Conservation (phyloP, 2,888 invertebrate genomes). For the Phyllotreta striolata region DNA sequence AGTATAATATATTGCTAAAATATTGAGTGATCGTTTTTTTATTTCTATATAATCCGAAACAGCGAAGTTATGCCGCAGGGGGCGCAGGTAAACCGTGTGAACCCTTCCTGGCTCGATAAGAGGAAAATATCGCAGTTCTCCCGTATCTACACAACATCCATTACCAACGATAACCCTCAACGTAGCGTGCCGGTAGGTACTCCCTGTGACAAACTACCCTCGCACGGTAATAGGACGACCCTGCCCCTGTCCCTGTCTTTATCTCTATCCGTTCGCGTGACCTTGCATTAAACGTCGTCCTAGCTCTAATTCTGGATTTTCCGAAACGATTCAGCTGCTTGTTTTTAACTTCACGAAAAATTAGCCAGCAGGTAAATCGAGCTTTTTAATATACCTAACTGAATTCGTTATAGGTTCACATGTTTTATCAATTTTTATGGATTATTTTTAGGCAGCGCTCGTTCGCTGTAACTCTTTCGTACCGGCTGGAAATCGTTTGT, state of each 20-base stretch:
- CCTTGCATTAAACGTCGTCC: conserved; percentile 16
- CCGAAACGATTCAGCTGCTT: no score
- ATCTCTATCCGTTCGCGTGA: conserved; percentile 4
- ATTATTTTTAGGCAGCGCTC: no score
- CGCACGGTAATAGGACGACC: conserved; percentile 6
- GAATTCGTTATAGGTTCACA: no score
- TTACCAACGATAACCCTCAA: conserved; percentile 4
- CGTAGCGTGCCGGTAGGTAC: conserved; percentile 18
- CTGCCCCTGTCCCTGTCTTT: conserved; percentile 20
- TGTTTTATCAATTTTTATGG: no score
- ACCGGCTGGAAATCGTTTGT: no score
- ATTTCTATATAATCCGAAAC: neutral
- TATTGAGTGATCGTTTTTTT: no score
- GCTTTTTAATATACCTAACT: no score
- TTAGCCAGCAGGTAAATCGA: no score
- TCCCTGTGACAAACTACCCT: conserved; percentile 16
- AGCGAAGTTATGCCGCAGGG: conserved; percentile 2
- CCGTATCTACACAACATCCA: conserved; percentile 6
- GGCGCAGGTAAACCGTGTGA: neutral
- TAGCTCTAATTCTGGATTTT: no score
- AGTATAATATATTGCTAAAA: no score
- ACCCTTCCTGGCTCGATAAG: conserved; percentile 1
- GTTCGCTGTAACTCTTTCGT: no score
- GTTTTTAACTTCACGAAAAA: no score
- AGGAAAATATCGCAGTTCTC: neutral